Evolutionary conservation across 1,140 invertebrate species (phyloP).

Genomic region (Drosophila tropicalis): DNA sequence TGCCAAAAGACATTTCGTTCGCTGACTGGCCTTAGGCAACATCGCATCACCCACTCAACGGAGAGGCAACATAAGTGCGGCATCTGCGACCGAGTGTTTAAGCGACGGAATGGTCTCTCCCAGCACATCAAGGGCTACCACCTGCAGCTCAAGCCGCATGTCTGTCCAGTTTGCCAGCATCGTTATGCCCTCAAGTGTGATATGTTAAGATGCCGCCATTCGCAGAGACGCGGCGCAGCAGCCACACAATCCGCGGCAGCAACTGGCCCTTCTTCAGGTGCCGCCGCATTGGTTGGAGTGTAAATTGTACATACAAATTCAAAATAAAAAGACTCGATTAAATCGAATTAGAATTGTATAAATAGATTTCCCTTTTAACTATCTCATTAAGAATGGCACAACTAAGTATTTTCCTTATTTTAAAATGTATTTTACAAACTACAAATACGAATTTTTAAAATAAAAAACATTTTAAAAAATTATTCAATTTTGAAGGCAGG

Average conservation of each 20-base stretch:
- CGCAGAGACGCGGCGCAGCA: slow-evolving; percentile 42
- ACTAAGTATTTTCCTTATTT: too few relatives aligned
- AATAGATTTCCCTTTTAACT: background rate
- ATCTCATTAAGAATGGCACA: too few relatives aligned
- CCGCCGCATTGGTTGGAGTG: background rate
- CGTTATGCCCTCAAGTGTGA: slow-evolving; percentile 79
- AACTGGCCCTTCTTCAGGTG: background rate
- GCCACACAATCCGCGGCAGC: background rate
- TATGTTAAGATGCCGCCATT: slow-evolving; percentile 79
- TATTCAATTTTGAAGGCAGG: too few relatives aligned
- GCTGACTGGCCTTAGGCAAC: slow-evolving; percentile 68
- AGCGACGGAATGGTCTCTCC: slow-evolving; percentile 71
- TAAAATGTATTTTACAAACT: too few relatives aligned
- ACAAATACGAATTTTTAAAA: too few relatives aligned
- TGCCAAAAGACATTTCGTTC: slow-evolving; percentile 69
- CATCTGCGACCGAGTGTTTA: slow-evolving; percentile 72
- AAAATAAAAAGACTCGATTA: background rate
- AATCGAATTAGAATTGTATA: background rate
- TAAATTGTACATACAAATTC: background rate
- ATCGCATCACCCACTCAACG: slow-evolving; percentile 73
- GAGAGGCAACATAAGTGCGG: slow-evolving; percentile 69
- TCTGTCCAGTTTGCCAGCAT: slow-evolving; percentile 74
- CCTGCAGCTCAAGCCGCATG: slow-evolving; percentile 73
- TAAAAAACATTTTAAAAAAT: too few relatives aligned
- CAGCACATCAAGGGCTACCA: slow-evolving; percentile 80